Percentiles rank a stretch among this genome's conserved stretches.
phyloP scores from a whole-genome alignment of 2,797 vertebrate genomes.

The Pogoniulus pusillus region DNA sequence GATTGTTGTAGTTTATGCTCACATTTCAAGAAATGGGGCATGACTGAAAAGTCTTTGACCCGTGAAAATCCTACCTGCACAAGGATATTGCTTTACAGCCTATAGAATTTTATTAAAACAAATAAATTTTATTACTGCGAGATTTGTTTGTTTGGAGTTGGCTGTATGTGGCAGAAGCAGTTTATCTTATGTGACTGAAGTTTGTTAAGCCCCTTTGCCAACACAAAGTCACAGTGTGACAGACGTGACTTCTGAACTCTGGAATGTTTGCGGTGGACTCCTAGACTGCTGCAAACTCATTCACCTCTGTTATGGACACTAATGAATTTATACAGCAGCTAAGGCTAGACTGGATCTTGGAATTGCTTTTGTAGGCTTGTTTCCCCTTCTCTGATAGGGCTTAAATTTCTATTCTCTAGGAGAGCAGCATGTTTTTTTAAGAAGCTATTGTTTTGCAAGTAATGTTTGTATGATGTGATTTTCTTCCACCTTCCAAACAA shows the following conservation, averaged over 20 bases:
- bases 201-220: not conserved
- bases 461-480: not conserved
- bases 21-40: conserved; percentile 40
- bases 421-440: not conserved
- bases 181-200: conserved; percentile 16
- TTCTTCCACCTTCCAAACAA: not conserved
- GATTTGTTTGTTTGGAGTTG: conserved; percentile 48
- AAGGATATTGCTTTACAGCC: conserved; percentile 59
- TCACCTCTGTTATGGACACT: conserved; percentile 39
- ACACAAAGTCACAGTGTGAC: not conserved
- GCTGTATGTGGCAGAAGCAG: conserved; percentile 25
- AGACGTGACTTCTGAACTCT: conserved; percentile 16
- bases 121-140: conserved; percentile 49
- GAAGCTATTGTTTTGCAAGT: not conserved
- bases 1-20: conserved; percentile 27
- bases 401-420: not conserved
- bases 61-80: conserved; percentile 50
- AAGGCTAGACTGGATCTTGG: not conserved
- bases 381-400: not conserved
- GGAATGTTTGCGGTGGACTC: conserved; percentile 35
- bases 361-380: conserved; percentile 1
- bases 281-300: conserved; percentile 14
- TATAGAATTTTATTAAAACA: conserved; percentile 53
- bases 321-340: conserved; percentile 45
- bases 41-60: conserved; percentile 56